phyloP scores from a whole-genome alignment of 2,113 vertebrate genomes.

The Suricata suricatta region DNA sequence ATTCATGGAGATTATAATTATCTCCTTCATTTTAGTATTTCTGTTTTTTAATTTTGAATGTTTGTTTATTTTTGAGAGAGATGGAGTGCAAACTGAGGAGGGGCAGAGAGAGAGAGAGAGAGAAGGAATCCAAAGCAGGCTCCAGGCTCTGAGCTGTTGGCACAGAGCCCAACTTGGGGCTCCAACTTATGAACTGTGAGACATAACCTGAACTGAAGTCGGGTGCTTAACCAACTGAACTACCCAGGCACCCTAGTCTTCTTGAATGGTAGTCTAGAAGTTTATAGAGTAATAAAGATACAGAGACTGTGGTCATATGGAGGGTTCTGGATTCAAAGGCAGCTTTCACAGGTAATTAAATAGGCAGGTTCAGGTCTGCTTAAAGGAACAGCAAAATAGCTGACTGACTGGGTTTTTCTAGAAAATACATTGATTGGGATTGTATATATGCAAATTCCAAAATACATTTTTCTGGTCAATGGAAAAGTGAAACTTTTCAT shows the following conservation, averaged over 20 bases:
- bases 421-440: slow-evolving; percentile 55
- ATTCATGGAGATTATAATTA: neutral
- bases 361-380: slow-evolving; percentile 69
- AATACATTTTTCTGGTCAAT: slow-evolving; percentile 53
- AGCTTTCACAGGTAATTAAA: slow-evolving; percentile 71
- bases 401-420: slow-evolving; percentile 41
- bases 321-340: slow-evolving; percentile 40
- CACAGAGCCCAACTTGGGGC: too few species aligned
- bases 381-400: slow-evolving; percentile 52
- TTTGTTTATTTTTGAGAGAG: too few species aligned
- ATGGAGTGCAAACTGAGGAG: too few species aligned
- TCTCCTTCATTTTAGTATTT: slow-evolving; percentile 57
- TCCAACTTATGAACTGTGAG: too few species aligned
- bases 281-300: neutral
- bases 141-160: too few species aligned
- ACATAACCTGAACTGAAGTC: too few species aligned
- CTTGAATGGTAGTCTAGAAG: slow-evolving; percentile 63
- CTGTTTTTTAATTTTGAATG: neutral
- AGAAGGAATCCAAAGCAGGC: too few species aligned
- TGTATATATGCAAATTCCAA: slow-evolving; percentile 66
- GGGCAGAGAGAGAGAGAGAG: too few species aligned
- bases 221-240: too few species aligned
- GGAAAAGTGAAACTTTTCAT: neutral
- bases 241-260: neutral
- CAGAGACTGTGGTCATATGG: slow-evolving; percentile 53